Percentiles rank a stretch among this genome's conserved stretches.
phyloP scores from a whole-genome alignment of 1,140 invertebrate species.

The Meloidogyne chitwoodi region DNA sequence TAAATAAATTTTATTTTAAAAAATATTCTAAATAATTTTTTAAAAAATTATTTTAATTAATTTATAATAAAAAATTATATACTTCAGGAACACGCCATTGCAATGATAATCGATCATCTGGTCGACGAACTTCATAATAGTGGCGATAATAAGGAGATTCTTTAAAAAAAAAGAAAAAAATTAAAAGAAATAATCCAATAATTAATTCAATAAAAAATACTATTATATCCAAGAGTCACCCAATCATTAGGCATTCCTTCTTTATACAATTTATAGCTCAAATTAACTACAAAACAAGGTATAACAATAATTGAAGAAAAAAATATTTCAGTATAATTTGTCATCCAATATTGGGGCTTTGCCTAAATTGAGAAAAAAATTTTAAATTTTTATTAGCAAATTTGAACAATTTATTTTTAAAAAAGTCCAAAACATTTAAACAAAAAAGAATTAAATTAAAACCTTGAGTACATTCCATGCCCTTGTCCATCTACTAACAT shows the following conservation, averaged over 20 bases:
- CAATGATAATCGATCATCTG: not conserved
- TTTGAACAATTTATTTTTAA: too few relatives aligned
- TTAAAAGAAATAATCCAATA: not conserved
- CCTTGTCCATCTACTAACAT: constrained; percentile 1
- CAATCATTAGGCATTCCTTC: not conserved
- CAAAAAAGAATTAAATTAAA: too few relatives aligned
- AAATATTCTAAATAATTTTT: not conserved
- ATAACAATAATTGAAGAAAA: not conserved
- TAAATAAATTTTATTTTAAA: not conserved
- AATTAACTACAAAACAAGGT: not conserved
- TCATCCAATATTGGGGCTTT: constrained; percentile 2
- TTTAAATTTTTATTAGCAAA: too few relatives aligned
- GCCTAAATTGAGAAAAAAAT: not conserved
- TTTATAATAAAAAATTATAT: too few relatives aligned
- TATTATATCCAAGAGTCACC: not conserved
- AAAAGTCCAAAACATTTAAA: not conserved
- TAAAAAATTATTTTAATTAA: not conserved
- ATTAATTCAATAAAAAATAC: not conserved
- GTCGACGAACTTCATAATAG: constrained; percentile 10
- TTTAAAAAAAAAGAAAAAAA: constrained; percentile 17
- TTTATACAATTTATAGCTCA: not conserved
- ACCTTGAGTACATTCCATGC: not conserved
- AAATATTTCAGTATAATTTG: not conserved
- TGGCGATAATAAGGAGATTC: constrained; percentile 13
- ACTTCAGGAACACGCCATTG: constrained; percentile 17